Conservation (phyloP, 2,888 invertebrate genomes). For the Pimpla rufipes region DNA sequence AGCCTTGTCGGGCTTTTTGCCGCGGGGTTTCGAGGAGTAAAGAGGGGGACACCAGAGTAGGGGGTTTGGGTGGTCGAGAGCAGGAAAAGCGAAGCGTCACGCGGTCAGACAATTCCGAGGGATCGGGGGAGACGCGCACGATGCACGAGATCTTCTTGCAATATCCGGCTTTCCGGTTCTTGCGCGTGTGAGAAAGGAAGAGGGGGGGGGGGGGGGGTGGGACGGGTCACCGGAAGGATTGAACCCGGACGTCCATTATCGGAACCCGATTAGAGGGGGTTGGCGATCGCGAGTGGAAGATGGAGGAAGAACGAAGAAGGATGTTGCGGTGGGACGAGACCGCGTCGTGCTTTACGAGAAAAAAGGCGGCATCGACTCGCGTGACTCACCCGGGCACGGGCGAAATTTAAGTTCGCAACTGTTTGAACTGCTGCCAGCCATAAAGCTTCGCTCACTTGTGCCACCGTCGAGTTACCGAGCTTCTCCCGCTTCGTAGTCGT, state of each 20-base stretch:
- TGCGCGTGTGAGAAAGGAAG: background rate
- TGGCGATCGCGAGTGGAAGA: no score
- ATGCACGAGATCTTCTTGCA: constrained; percentile 25
- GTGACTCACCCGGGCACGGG: constrained; percentile 49
- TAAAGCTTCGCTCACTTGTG: constrained; percentile 67
- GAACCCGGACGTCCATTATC: constrained; percentile 70
- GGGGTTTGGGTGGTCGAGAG: background rate
- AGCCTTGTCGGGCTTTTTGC: constrained; percentile 29
- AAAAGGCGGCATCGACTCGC: constrained; percentile 57
- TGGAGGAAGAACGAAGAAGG: constrained; percentile 28
- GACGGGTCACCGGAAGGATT: constrained; percentile 33
- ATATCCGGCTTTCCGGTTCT: constrained; percentile 42
- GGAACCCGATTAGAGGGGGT: constrained; percentile 72
- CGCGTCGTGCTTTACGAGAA: constrained; percentile 39
- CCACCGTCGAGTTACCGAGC: no score
- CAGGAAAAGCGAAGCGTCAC: constrained; percentile 36
- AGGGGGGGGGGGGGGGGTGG: background rate
- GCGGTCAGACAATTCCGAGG: constrained; percentile 8
- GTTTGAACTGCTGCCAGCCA: constrained; percentile 80
- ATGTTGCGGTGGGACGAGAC: constrained; percentile 50
- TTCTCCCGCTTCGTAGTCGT: constrained; percentile 8
- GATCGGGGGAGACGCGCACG: background rate
- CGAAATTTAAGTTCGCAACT: constrained; percentile 80
- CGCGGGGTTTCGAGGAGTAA: background rate
- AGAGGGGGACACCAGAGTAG: background rate